Evolutionary conservation across 2,888 invertebrate species (phyloP).

Genomic region (Tanaodytes sp.): DNA sequence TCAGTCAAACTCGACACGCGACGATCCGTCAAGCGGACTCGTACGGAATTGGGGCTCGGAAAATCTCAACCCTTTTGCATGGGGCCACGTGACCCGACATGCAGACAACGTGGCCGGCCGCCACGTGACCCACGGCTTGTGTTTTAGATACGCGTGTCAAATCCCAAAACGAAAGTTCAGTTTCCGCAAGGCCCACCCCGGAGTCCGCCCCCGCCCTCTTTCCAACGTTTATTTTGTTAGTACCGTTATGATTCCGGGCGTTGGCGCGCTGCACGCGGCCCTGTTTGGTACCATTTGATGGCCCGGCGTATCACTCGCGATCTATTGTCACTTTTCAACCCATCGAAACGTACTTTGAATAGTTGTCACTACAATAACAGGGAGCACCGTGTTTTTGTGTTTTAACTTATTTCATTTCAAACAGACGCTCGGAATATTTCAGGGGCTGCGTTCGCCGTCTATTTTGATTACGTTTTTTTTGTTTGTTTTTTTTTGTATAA

Average conservation of each 20-base stretch:
- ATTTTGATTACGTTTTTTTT: background rate
- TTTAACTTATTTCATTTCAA: constrained; percentile 45
- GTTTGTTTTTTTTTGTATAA: too few relatives aligned
- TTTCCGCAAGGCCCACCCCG: constrained; percentile 50
- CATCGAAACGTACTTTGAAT: constrained; percentile 44
- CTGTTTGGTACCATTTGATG: constrained; percentile 44
- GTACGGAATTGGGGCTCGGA: constrained; percentile 59
- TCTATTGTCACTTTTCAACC: constrained; percentile 43
- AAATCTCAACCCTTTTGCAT: constrained; percentile 72
- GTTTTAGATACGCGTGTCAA: constrained; percentile 73
- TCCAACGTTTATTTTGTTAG: constrained; percentile 51
- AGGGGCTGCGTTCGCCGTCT: background rate
- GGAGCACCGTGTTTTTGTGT: constrained; percentile 35
- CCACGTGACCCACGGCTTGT: constrained; percentile 62
- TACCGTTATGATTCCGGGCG: constrained; percentile 52
- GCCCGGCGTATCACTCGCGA: constrained; percentile 16
- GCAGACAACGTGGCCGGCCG: constrained; percentile 54
- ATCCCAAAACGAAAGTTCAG: constrained; percentile 66
- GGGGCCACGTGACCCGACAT: constrained; percentile 70
- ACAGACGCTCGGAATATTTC: constrained; percentile 27
- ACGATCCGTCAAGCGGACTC: constrained; percentile 68
- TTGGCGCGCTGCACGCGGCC: constrained; percentile 40
- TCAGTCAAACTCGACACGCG: constrained; percentile 70
- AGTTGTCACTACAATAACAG: constrained; percentile 25
- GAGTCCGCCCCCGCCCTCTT: constrained; percentile 33